Evolutionary conservation across 2,888 invertebrate genomes (phyloP), one percentile per base, ranked within the genome.

Genomic region (Phortica magna): DNA sequence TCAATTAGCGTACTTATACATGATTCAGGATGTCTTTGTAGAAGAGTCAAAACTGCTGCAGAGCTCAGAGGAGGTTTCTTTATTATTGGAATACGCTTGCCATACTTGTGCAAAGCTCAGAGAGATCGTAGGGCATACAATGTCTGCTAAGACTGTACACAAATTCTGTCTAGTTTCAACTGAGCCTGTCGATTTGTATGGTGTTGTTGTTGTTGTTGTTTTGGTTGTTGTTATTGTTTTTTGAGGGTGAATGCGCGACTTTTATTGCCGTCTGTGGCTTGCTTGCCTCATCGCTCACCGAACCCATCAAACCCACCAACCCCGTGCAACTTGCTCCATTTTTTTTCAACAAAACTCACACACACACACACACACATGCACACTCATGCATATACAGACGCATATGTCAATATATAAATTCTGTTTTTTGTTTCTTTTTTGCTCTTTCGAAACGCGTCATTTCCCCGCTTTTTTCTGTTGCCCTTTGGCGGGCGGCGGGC

Each of bases 321-420:
- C 70, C 70, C 39, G 17, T 71, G 70, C 14, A 22, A 43, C 53
- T 71, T 71, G 70, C 55, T 71, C 70, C 70, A 71, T 71, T 71
- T 71, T 71, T 61, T 55, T n/a, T 31, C 31, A 64, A 64, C 48
- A 68, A 68, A 7, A 68, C n/a, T 17, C 53, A 70, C 9, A 68
- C 19, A 48, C 1, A 70, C 31, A 71, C 55, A 71, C 48, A 42
- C 12, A 48, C 22, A 55, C 53, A 71, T 31, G 53, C 31, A 53
- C 31, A 48, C 14, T 1, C 10, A 68, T 43, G 43, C 43, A 42
- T n/a, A 71, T 53, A 71, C 48, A 22, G 10, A 43, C 39, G 41
- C 68, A 48, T 31, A 71, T 31, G 31, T 55, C 53, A 42, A 67
- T 42, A 67, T 41, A 67, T 42, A 55, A 22, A 6, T 2, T 14